Percentiles rank a stretch among this genome's conserved stretches.
Evolutionary conservation across 2,113 vertebrate genomes (phyloP).

Genomic region (Bos indicus): DNA sequence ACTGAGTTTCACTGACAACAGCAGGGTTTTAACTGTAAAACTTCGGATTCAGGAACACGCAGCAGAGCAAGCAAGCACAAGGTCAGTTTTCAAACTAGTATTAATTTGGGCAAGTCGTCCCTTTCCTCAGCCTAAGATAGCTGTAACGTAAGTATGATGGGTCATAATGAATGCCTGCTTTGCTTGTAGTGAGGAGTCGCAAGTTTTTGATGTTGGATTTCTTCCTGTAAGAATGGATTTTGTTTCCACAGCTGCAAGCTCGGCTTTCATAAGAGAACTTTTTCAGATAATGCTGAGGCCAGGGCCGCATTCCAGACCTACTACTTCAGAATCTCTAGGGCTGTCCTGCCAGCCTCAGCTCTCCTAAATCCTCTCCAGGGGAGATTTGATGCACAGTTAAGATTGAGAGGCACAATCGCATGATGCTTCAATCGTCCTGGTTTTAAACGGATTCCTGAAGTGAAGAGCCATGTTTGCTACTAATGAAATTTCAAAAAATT

Average conservation of each 20-base stretch:
- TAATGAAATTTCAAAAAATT: not conserved
- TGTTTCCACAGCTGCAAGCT: not conserved
- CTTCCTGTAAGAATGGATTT: not conserved
- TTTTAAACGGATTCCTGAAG: not conserved
- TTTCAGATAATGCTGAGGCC: not conserved
- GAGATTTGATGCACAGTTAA: no score
- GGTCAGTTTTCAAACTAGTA: no score
- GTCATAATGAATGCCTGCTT: not conserved
- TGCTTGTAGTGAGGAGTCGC: not conserved
- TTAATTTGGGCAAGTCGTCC: not conserved
- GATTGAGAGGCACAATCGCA: accelerated
- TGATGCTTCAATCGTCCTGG: not conserved
- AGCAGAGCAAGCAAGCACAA: no score
- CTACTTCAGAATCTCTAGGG: not conserved
- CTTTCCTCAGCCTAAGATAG: not conserved
- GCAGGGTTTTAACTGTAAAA: no score
- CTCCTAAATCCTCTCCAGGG: no score
- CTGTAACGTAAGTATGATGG: no score
- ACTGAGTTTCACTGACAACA: no score
- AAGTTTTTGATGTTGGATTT: not conserved
- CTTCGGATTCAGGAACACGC: accelerated
- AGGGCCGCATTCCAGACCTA: not conserved
- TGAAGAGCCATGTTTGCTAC: not conserved
- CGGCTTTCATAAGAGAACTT: not conserved
- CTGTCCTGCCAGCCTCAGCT: no score